A percentile compares a stretch with the other conserved stretches of the same genome.
Conservation (phyloP, 2,888 invertebrate genomes). For the Halocaridina rubra region DNA sequence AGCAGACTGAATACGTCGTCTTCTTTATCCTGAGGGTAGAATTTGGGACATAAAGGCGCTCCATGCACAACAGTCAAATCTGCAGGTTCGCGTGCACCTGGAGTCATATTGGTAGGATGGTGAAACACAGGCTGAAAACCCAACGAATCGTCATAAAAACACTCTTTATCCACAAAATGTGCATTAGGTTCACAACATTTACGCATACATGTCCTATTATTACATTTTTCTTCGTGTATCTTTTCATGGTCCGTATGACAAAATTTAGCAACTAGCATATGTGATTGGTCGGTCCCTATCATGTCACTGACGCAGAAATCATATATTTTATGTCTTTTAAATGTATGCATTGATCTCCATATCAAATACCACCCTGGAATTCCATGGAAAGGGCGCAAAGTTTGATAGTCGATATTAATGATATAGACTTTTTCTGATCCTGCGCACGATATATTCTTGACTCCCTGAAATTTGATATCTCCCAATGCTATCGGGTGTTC, state of each 20-base stretch:
- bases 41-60: background rate
- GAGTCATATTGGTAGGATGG: background rate
- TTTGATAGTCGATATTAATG: background rate
- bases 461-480: background rate
- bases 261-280: background rate
- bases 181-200: slow-evolving; percentile 41
- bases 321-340: too few species aligned
- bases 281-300: background rate
- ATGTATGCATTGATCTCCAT: too few species aligned
- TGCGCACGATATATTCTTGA: background rate
- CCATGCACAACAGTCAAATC: slow-evolving; percentile 5
- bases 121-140: background rate
- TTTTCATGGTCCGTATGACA: slow-evolving; percentile 15
- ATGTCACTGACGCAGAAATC: background rate
- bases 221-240: slow-evolving; percentile 13
- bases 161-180: background rate
- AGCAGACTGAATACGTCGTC: slow-evolving; percentile 74
- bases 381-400: too few species aligned
- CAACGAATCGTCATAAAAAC: background rate
- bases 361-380: too few species aligned
- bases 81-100: background rate
- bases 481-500: background rate
- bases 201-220: slow-evolving; percentile 28
- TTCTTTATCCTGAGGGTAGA: slow-evolving; percentile 71
- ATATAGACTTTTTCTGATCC: background rate